These are phyloP conservation scores for Drosophila murphyi DNA, from an alignment of 1,140 invertebrate species.

Conservation along the genomic window DNA sequence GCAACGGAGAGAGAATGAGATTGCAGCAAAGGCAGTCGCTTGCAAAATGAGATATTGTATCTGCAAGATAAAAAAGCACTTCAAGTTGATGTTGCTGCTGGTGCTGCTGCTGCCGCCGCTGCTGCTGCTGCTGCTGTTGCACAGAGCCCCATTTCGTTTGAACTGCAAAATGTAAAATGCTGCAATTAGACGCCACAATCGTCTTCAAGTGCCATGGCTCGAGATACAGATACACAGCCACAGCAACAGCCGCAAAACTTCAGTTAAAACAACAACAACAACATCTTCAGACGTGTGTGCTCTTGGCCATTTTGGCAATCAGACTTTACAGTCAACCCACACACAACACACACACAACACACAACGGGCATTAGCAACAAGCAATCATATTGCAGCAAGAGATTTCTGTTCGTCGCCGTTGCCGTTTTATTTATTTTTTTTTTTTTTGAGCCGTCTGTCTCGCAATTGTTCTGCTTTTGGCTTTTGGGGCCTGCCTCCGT, in stretches of 20 bases:
- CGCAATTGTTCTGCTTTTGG: conserved; percentile 74
- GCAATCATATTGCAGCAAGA: conserved; percentile 69
- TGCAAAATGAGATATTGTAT: conserved; percentile 64
- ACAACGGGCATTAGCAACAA: conserved; percentile 23
- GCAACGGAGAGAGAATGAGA: conserved; percentile 5
- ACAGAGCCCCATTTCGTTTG: conserved; percentile 61
- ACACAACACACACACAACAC: conserved; percentile 36
- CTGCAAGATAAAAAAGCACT: conserved; percentile 60
- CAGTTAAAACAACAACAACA: conserved; percentile 5
- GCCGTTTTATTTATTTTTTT: too few relatives aligned
- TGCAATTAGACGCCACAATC: conserved; percentile 64
- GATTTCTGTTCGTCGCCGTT: conserved; percentile 49
- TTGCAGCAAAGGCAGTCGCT: conserved; percentile 45
- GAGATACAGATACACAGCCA: conserved; percentile 1
- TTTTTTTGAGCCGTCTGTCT: conserved; percentile 27
- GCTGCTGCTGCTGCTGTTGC: conserved; percentile 19
- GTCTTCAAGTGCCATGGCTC: conserved; percentile 59
- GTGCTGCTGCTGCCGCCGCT: conserved; percentile 24
- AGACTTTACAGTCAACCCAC: conserved; percentile 64
- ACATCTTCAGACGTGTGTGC: conserved; percentile 63
- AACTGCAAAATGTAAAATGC: conserved; percentile 72
- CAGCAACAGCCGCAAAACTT: conserved; percentile 6
- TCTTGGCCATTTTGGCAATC: conserved; percentile 65
- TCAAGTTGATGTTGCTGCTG: not conserved
- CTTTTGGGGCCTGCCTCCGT: conserved; percentile 54